Percentiles rank a stretch among this genome's conserved stretches.
phyloP scores from a whole-genome alignment of 2,113 vertebrate genomes.

The Oriolus oriolus region DNA sequence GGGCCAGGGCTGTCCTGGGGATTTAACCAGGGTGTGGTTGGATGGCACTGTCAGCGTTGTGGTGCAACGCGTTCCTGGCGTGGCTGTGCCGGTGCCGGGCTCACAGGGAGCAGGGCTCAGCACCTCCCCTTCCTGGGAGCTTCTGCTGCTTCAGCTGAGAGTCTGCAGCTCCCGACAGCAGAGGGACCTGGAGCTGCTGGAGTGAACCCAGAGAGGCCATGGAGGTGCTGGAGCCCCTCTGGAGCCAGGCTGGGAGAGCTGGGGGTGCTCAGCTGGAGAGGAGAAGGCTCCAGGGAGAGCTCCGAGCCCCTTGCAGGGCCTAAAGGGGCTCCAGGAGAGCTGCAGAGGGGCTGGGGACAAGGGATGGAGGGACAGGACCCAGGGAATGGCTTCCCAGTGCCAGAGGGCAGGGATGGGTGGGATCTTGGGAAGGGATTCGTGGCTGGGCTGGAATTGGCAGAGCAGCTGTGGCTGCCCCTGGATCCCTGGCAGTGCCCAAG shows the following conservation, averaged over 20 bases:
- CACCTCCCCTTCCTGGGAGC: background rate
- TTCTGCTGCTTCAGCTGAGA: background rate
- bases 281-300: background rate
- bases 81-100: rapidly evolving
- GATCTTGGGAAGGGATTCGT: background rate
- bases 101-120: background rate
- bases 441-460: background rate
- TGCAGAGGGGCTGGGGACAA: background rate
- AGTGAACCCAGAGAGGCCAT: rapidly evolving
- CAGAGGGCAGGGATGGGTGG: background rate
- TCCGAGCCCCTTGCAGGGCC: background rate
- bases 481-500: background rate
- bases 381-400: background rate
- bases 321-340: background rate
- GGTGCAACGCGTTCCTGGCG: rapidly evolving
- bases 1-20: background rate
- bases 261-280: rapidly evolving
- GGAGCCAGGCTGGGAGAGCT: background rate
- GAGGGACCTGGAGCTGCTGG: background rate
- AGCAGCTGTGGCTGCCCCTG: background rate
- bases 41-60: rapidly evolving
- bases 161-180: background rate
- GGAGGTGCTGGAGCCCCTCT: background rate
- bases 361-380: rapidly evolving
- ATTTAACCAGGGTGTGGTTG: background rate